Percentiles rank a stretch among this genome's conserved stretches.
phyloP scores from a whole-genome alignment of 2,797 vertebrate species.

The Corythornis leucogaster region DNA sequence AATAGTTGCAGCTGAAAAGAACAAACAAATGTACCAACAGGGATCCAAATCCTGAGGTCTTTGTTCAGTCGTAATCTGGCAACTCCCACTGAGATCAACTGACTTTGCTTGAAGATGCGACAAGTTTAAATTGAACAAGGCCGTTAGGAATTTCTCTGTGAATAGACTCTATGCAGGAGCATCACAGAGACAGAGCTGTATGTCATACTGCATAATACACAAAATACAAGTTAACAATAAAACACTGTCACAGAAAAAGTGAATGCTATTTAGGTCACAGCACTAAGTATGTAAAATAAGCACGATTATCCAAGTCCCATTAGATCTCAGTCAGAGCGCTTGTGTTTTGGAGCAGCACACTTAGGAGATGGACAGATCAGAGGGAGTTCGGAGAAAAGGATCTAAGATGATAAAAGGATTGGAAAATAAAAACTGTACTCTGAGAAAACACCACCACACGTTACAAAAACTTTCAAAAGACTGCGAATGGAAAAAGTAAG shows the following conservation, averaged over 20 bases:
- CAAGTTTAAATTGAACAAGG: background rate
- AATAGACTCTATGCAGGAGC: background rate
- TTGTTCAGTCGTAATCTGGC: slow-evolving; percentile 33
- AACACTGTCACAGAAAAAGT: background rate
- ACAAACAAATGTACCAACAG: slow-evolving; percentile 7
- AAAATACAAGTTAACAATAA: background rate
- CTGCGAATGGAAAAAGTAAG: background rate
- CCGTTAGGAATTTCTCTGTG: background rate
- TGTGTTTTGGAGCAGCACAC: background rate
- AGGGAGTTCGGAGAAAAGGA: slow-evolving; percentile 13
- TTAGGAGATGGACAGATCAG: slow-evolving; percentile 40
- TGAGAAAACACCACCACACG: background rate
- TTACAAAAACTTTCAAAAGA: background rate
- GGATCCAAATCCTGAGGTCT: slow-evolving; percentile 13
- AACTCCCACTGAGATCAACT: background rate
- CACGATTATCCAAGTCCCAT: background rate
- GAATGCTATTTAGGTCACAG: slow-evolving; percentile 42
- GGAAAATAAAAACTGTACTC: slow-evolving; percentile 5
- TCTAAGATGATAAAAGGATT: slow-evolving; percentile 32
- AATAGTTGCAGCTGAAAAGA: slow-evolving; percentile 26
- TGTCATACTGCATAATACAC: slow-evolving; percentile 16
- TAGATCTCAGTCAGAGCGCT: background rate
- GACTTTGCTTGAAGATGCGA: background rate
- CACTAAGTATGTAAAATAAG: slow-evolving; percentile 35
- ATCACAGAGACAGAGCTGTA: background rate